Percentiles rank a stretch among this genome's conserved stretches.
Evolutionary conservation across 64 coral and sea anemone genomes (phyloP).

Genomic region (Montipora sp.): DNA sequence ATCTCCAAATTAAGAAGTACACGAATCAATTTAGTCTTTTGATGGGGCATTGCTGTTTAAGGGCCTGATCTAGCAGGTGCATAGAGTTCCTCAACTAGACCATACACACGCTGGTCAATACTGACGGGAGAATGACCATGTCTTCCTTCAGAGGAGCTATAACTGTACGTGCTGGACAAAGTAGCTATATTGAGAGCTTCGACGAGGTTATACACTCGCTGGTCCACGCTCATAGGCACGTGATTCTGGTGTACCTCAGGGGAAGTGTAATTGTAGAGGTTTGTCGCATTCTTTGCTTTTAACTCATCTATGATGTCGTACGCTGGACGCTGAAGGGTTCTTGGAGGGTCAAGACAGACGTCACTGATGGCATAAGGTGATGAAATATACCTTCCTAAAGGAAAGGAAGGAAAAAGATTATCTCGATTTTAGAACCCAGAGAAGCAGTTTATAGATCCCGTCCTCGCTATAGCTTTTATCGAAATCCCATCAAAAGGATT

Average conservation of each 20-base stretch:
- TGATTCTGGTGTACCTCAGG: background rate
- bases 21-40: too few relatives aligned
- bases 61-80: background rate
- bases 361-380: background rate
- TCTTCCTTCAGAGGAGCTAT: background rate
- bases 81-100: background rate
- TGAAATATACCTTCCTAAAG: background rate
- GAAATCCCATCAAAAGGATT: too few relatives aligned
- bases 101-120: background rate
- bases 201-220: conserved; percentile 12
- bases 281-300: background rate
- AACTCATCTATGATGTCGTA: background rate
- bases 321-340: background rate
- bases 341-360: background rate
- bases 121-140: background rate
- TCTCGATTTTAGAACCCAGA: background rate
- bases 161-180: background rate
- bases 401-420: background rate
- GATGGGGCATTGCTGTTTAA: background rate
- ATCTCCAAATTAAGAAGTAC: too few relatives aligned
- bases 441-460: too few relatives aligned
- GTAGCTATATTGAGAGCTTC: background rate
- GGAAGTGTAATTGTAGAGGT: background rate
- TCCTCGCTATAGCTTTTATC: too few relatives aligned
- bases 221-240: background rate